Conservation (phyloP, 1,140 invertebrate genomes). For the Tetramorium simillimum region DNA sequence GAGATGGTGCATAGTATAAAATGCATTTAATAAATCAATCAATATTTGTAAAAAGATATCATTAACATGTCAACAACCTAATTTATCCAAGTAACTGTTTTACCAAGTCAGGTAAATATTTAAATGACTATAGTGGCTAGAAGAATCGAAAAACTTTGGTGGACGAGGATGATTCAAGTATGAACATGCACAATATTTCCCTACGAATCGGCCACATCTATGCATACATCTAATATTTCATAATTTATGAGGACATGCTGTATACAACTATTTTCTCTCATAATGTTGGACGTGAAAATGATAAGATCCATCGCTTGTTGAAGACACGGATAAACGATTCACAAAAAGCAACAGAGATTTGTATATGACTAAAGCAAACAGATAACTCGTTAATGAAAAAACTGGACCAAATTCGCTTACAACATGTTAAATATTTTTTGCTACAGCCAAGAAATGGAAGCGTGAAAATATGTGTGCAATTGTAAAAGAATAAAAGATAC, state of each 20-base stretch:
- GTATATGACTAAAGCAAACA: not conserved
- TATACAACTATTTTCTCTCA: not conserved
- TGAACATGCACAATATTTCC: slow-evolving; percentile 33
- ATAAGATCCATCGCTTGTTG: not conserved
- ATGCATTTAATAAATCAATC: not conserved
- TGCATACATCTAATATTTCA: not conserved
- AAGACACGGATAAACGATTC: slow-evolving; percentile 6
- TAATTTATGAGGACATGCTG: slow-evolving; percentile 3
- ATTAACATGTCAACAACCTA: not conserved
- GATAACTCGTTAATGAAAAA: not conserved
- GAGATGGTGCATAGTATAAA: not conserved
- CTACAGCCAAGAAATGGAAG: not conserved
- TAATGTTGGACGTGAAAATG: not conserved
- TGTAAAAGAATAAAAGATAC: slow-evolving; percentile 9
- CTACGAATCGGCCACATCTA: not conserved
- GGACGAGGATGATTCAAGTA: not conserved
- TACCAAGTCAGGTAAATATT: not conserved
- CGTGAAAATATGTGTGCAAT: not conserved
- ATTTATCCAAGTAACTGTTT: not conserved
- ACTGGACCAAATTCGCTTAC: not conserved
- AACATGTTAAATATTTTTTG: not conserved
- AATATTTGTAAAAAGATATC: not conserved
- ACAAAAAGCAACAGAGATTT: slow-evolving; percentile 20
- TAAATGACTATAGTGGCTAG: not conserved
- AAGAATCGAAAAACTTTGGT: not conserved